Conservation (phyloP, 2,113 vertebrate species). For the Aphyosemion australe region DNA sequence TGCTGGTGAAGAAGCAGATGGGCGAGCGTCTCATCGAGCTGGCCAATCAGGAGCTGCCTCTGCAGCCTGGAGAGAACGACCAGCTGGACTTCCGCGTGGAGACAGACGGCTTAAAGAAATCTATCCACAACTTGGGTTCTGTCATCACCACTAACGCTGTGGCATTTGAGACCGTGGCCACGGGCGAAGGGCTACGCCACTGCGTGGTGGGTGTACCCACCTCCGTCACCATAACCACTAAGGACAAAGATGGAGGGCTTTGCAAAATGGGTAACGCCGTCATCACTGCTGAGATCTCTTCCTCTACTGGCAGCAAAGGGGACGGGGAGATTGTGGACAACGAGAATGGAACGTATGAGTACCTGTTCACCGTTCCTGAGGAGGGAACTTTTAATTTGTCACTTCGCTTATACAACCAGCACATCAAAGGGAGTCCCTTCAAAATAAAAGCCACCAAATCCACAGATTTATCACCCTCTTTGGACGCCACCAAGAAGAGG, state of each 20-base stretch:
- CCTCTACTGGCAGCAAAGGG: slow-evolving; percentile 83
- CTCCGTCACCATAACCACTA: slow-evolving; percentile 91
- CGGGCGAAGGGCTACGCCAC: slow-evolving; percentile 90
- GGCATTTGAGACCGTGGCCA: slow-evolving; percentile 92
- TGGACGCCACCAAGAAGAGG: slow-evolving; percentile 89
- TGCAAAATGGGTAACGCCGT: slow-evolving; percentile 94
- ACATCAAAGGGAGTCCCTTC: slow-evolving; percentile 95
- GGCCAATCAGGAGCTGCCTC: slow-evolving; percentile 85
- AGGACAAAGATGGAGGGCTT: slow-evolving; percentile 93
- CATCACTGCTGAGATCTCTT: slow-evolving; percentile 88
- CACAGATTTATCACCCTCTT: slow-evolving; percentile 84
- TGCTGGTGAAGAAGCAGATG: slow-evolving; percentile 97
- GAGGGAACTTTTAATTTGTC: slow-evolving; percentile 91
- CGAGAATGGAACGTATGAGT: slow-evolving; percentile 97
- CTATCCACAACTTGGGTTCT: slow-evolving; percentile 95
- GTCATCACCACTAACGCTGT: slow-evolving; percentile 93
- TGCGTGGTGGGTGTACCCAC: slow-evolving; percentile 90
- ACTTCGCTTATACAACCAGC: slow-evolving; percentile 90
- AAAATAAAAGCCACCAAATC: slow-evolving; percentile 90
- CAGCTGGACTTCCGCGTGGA: slow-evolving; percentile 93
- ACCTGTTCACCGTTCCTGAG: slow-evolving; percentile 87
- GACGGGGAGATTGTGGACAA: slow-evolving; percentile 94
- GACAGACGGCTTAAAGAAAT: slow-evolving; percentile 94
- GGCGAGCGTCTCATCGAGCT: slow-evolving; percentile 90
- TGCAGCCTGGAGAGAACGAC: slow-evolving; percentile 92